Base-by-base conservation (phyloP, 2,888 invertebrate species). In the Dascillus cervinus region DNA sequence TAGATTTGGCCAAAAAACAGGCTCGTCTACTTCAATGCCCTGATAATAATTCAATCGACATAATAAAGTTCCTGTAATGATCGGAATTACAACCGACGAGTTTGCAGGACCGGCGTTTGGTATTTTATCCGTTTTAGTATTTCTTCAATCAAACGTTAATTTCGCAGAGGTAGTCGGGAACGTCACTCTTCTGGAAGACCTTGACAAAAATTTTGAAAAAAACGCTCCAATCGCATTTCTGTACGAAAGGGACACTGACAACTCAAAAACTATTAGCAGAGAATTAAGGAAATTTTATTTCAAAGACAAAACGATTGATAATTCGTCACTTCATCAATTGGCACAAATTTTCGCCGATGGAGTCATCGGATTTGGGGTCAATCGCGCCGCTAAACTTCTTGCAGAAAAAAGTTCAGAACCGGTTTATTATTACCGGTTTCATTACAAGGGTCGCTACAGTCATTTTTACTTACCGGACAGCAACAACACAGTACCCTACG, bases 141-240 rank as follows among this genome's bases (percentile, higher is more conserved):
- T n/a, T n/a, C n/a, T n/a, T n/a, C n/a, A n/a, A n/a, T 33, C 56
- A 30, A 42, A 68, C 49, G 49, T 75, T 17, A 17, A 6, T 17
- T 17, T 17, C 17, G 17, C 8, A 17, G 17, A 4, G 4, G 17
- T 17, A 17, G 8, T 17, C 4, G 8, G 8, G 4, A 17, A 17
- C 17, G 4, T 8, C 8, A 6, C 17, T 8, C 8, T 17, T 6
- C 17, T 4, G 4, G 8, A 4, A 17, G 5, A 69, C 17, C 60
- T 81, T 49, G 74, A 79, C 49, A 52, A 64, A 0, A 65, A 81
- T 23, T 84, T 79, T 66, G 67, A 75, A 2, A 59, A 60, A 19
- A 43, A 76, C 8, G 80, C 81, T 0, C 82, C 82, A 0, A 73
- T 81, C 11, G 69, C 73, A 3, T 82, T 82, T 49, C 43, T 69